A percentile compares a stretch with the other conserved stretches of the same genome.
Conservation (phyloP, 2,888 invertebrate genomes). For the Pyrochroa serraticornis region DNA sequence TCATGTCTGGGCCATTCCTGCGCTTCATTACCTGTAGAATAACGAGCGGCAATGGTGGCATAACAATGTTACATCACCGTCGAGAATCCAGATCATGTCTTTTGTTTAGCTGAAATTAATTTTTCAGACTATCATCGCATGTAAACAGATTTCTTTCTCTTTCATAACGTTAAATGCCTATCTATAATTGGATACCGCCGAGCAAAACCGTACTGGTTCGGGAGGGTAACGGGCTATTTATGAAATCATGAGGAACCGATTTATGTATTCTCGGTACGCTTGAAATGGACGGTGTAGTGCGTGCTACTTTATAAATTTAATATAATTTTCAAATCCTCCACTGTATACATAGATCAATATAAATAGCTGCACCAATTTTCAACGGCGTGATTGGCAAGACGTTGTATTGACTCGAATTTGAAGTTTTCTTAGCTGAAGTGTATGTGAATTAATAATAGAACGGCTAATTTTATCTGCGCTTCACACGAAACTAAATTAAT, state of each 20-base stretch:
- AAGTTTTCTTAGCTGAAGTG: constrained; percentile 35
- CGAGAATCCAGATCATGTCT: constrained; percentile 9
- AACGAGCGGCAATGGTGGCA: constrained; percentile 10
- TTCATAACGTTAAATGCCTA: too few species aligned
- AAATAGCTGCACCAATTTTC: constrained; percentile 34
- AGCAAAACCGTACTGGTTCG: too few species aligned
- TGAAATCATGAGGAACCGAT: too few species aligned
- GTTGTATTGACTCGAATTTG: constrained; percentile 38
- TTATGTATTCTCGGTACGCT: too few species aligned
- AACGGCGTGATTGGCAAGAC: constrained; percentile 40
- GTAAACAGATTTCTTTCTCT: too few species aligned
- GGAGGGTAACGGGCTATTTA: too few species aligned
- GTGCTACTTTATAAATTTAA: constrained; percentile 1
- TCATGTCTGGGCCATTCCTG: constrained; percentile 28
- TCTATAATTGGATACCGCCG: too few species aligned
- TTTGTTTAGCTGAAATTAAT: constrained; percentile 7
- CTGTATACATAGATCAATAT: constrained; percentile 33
- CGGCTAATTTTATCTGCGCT: constrained; percentile 35
- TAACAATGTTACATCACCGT: constrained; percentile 21
- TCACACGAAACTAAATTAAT: constrained; percentile 33
- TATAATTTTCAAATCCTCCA: constrained; percentile 17
- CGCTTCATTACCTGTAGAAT: constrained; percentile 28
- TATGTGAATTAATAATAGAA: constrained; percentile 42
- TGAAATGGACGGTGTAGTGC: too few species aligned
- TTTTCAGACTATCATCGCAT: background rate